Evolutionary conservation across 2,797 vertebrate species (phyloP), one percentile per base, ranked within the genome.

Genomic region (Tragelaphus eurycerus): DNA sequence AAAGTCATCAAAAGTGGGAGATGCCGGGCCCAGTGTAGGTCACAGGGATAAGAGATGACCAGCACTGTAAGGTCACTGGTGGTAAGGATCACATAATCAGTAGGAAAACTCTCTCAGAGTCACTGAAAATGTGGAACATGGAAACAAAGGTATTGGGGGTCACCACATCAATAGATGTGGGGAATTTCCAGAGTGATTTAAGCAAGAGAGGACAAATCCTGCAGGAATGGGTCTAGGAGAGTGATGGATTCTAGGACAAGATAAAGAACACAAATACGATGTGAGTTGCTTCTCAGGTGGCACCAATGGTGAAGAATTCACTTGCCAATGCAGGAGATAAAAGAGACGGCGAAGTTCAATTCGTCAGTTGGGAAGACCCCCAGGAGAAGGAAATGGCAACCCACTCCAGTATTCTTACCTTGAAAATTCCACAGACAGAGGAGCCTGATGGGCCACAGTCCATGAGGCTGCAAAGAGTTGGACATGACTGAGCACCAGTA

Each of bases 331-430:
- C 29, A 31, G 29, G 3, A 62, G 29, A 62, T 31, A 62, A 62
- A 31, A 31, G 6, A 31, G 6, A 31, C 0, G 0, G 27, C 0
- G 2, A 31, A 62, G 29, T 62, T 31, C 14, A 31, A 62, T 31
- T 14, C 6, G 0, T 31, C 0, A 3, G 29, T 31, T 62, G 60
- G 6, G 27, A 31, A 62, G 60, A 62, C 3, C 14, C 29, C 60
- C 29, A 31, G 60, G 60, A 62, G 60, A 7, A 62, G 60, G 60
- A 31, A 62, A 62, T 4, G 29, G 29, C 60, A 62, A 62, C 29
- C 7, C 29, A 62, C 6, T 31, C 6, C 29, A 62, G 6, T 62
- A 62, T 31, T 62, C 29, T 62, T 31, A 3, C 29, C 29, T 31
- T 14, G 29, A 62, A 62, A 62, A 62, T 31, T 62, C 60, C 4